Percentiles rank a stretch among this genome's conserved stretches.
These are phyloP conservation scores for Alectoris magna DNA, from an alignment of 2,797 vertebrate genomes.

Conservation along the genomic window DNA sequence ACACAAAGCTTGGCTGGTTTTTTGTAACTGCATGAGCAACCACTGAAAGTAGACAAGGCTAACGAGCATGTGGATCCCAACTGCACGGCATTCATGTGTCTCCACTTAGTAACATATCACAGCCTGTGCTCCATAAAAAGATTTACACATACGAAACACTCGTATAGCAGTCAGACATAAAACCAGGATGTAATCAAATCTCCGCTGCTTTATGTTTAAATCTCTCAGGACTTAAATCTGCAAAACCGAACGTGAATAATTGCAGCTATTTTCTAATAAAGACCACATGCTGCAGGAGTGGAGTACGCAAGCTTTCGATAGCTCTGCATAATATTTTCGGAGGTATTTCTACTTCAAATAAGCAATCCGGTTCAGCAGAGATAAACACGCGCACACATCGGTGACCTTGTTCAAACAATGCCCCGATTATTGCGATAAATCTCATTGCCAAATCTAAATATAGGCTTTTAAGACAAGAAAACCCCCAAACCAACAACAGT, in stretches of 20 bases:
- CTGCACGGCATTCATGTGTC: neutral
- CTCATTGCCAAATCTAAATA: constrained; percentile 53
- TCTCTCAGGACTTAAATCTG: neutral
- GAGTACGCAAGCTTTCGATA: neutral
- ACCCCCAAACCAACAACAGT: neutral
- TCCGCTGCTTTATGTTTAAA: constrained; percentile 16
- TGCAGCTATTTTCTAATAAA: constrained; percentile 44
- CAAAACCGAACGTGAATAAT: neutral
- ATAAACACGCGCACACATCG: constrained; percentile 6
- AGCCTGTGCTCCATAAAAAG: constrained; percentile 6
- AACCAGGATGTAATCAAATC: constrained; percentile 50
- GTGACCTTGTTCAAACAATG: constrained; percentile 51
- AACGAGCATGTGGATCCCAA: neutral
- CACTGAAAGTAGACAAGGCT: neutral
- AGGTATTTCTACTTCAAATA: constrained; percentile 57
- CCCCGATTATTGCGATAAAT: constrained; percentile 25
- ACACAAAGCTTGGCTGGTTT: neutral
- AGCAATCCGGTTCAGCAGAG: constrained; percentile 24
- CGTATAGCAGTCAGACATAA: constrained; percentile 8
- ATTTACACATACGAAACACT: constrained; percentile 40
- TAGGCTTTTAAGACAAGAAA: constrained; percentile 37
- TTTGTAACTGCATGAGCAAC: neutral
- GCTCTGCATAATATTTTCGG: neutral
- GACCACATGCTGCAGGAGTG: neutral
- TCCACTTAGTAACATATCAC: constrained; percentile 23